Evolutionary conservation across 2,888 invertebrate species (phyloP), one percentile per base, ranked within the genome.

Genomic region (Plebejus melissa): DNA sequence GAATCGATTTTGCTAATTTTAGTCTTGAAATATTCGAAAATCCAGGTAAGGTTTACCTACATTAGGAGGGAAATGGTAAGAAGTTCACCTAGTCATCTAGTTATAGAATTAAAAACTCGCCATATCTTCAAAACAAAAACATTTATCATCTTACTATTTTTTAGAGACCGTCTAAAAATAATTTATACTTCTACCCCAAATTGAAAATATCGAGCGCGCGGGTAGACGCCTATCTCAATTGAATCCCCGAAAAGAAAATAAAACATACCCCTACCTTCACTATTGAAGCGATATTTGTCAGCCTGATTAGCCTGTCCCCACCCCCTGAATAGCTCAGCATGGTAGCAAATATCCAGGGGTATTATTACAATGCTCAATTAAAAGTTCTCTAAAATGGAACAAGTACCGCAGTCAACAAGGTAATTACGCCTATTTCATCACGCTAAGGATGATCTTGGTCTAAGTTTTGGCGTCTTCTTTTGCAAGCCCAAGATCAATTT

Each of bases 211-310:
- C 87, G 87, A 90, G 88, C 87, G 87, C 86, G 84, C 84, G 82
- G 80, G 83, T 87, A 90, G 88, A 90, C 91, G 91, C 91, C 91
- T 90, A 87, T 89, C 86, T 90, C 89, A 88, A 93, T 93, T 90
- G 90, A 93, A 93, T 91, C 88, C 84, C 90, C 92, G 87, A 92
- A 93, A 92, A 89, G 87, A 87, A 88, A 90, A 90, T 87, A 90
- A 90, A 91, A 88, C 75, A 57, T 54, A 46, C 83, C 86, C 75
- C 85, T 86, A 84, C 87, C 85, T 85, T 85, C 85, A 85, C 88
- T 83, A 90, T 92, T 90, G 90, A 91, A 89, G 88, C 83, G 88
- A 85, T 91, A 89, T 91, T 92, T 93, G 91, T 90, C 91, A 89
- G 91, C 87, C 89, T 93, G 92, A 93, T 93, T 93, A 93, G 93